Conservation (phyloP, 2,888 invertebrate genomes). For the Apeira syringaria region DNA sequence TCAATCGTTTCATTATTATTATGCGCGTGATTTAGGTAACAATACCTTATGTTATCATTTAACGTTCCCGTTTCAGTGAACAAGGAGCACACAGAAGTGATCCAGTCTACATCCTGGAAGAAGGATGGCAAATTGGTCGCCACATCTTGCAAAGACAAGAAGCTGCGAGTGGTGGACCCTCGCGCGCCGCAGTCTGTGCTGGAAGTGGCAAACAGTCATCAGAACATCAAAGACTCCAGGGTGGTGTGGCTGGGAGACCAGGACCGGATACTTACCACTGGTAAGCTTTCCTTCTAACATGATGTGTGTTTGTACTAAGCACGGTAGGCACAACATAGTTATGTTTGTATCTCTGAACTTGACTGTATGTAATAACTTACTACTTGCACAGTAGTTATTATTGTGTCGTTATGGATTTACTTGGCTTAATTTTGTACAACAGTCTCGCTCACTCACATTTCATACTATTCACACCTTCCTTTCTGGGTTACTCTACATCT, state of each 20-base stretch:
- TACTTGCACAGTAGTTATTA: too few relatives aligned
- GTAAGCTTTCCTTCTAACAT: conserved; percentile 42
- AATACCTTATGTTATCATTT: too few relatives aligned
- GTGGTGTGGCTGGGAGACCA: conserved; percentile 95
- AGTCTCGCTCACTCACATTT: too few relatives aligned
- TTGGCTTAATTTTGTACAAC: too few relatives aligned
- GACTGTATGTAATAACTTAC: too few relatives aligned
- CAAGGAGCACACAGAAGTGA: conserved; percentile 92
- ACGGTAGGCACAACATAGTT: neutral
- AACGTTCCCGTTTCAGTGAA: conserved; percentile 75
- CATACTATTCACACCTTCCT: too few relatives aligned
- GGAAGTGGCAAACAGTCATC: conserved; percentile 89
- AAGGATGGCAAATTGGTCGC: conserved; percentile 91
- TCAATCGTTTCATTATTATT: too few relatives aligned
- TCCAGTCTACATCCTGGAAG: conserved; percentile 96
- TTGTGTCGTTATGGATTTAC: too few relatives aligned
- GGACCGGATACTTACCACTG: conserved; percentile 93
- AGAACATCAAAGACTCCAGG: conserved; percentile 95
- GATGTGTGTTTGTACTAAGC: too few relatives aligned
- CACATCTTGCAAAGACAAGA: conserved; percentile 96
- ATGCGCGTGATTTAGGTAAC: too few relatives aligned
- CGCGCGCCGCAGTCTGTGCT: conserved; percentile 84
- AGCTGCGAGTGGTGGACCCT: conserved; percentile 93
- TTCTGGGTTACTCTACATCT: too few relatives aligned
- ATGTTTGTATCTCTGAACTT: too few relatives aligned